Evolutionary conservation across 2,797 vertebrate genomes (phyloP).

Genomic region (Chelon labrosus): DNA sequence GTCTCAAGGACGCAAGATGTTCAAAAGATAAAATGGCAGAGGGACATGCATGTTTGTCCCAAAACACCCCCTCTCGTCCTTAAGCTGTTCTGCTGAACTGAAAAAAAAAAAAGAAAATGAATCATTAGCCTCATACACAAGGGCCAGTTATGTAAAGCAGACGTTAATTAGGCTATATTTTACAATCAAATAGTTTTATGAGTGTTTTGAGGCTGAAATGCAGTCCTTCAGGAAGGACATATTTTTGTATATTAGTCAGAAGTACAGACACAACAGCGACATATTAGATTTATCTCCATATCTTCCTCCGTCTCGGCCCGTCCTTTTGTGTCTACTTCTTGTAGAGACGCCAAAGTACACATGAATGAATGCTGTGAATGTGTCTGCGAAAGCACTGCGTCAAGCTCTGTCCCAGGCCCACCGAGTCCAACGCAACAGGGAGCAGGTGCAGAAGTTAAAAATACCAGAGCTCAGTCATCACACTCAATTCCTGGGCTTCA

Average conservation of each 20-base stretch:
- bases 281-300: background rate
- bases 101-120: too few relatives aligned
- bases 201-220: too few relatives aligned
- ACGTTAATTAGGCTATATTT: too few relatives aligned
- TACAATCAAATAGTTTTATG: too few relatives aligned
- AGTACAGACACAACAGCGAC: background rate
- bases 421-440: conserved; percentile 58
- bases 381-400: conserved; percentile 56
- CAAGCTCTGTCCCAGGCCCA: conserved; percentile 9
- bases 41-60: conserved; percentile 40
- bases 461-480: conserved; percentile 40
- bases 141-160: background rate
- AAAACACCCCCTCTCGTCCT: conserved; percentile 51
- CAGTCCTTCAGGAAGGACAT: background rate
- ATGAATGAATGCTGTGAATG: conserved; percentile 66
- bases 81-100: conserved; percentile 13
- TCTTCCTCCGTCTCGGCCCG: background rate
- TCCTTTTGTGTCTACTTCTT: conserved; percentile 6
- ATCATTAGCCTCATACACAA: background rate
- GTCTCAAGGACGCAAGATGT: conserved; percentile 19
- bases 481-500: conserved; percentile 31
- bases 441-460: conserved; percentile 67
- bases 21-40: conserved; percentile 18
- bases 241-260: background rate
- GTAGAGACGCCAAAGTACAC: conserved; percentile 53